Conservation (phyloP, 2,797 vertebrate species). For the Numenius phaeopus region DNA sequence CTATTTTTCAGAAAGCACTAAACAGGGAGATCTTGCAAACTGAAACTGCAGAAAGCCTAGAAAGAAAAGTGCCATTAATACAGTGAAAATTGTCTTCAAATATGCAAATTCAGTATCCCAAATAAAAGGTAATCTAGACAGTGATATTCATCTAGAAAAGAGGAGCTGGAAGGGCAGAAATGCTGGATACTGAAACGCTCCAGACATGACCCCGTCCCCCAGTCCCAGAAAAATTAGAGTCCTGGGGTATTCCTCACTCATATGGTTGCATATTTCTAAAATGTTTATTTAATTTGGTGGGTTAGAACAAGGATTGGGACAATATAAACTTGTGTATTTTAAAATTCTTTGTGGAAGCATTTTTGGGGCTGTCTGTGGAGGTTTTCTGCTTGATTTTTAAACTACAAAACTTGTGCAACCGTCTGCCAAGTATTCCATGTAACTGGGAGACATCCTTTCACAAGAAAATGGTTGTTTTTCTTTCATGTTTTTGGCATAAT, state of each 20-base stretch:
- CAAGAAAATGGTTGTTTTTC: background rate
- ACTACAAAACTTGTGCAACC: background rate
- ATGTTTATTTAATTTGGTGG: background rate
- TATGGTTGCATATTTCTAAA: background rate
- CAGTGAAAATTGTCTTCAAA: background rate
- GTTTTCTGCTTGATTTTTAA: background rate
- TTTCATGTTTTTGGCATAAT: background rate
- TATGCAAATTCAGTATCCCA: background rate
- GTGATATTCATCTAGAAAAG: background rate
- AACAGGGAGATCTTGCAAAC: background rate
- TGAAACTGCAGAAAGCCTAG: background rate
- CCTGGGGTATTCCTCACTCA: background rate
- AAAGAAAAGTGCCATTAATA: background rate
- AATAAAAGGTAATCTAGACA: background rate
- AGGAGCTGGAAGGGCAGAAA: background rate
- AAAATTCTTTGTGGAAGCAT: background rate
- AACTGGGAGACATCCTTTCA: background rate
- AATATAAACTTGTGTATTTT: background rate
- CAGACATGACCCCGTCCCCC: accelerated
- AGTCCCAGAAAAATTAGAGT: background rate
- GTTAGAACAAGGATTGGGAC: background rate
- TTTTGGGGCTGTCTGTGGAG: background rate
- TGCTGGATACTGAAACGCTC: background rate
- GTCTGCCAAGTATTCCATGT: background rate
- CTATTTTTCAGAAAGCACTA: background rate